Evolutionary conservation across 1,140 invertebrate genomes (phyloP).

Genomic region (Diachasmimorpha longicaudata): DNA sequence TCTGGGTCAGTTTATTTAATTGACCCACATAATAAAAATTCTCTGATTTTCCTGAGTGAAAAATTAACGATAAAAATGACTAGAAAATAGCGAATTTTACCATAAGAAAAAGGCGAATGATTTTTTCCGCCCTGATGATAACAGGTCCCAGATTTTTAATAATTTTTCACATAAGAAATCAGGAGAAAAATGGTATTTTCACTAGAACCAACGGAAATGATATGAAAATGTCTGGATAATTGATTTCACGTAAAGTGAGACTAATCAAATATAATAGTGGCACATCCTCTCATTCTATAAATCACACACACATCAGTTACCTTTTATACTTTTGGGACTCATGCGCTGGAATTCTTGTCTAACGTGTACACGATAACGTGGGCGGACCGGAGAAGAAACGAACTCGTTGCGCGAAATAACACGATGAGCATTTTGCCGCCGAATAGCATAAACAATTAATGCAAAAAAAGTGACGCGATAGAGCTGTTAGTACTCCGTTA

Average conservation of each 20-base stretch:
- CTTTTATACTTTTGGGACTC: neutral
- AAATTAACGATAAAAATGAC: too few species aligned
- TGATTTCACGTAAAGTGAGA: neutral
- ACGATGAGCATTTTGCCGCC: neutral
- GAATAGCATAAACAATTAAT: neutral
- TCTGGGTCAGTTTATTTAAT: too few species aligned
- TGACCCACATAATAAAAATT: too few species aligned
- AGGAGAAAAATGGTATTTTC: neutral
- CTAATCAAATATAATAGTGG: neutral
- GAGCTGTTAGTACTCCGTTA: neutral
- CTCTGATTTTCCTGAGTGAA: too few species aligned
- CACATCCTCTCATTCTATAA: neutral
- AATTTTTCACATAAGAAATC: neutral
- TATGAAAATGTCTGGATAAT: neutral
- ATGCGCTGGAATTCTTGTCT: neutral
- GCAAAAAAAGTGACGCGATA: neutral
- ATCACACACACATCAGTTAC: neutral
- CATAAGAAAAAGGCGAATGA: too few species aligned
- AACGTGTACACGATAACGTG: constrained; percentile 20
- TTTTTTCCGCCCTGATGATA: too few species aligned
- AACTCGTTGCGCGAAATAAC: neutral
- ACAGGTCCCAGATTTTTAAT: too few species aligned
- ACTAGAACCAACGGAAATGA: neutral
- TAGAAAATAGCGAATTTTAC: too few species aligned
- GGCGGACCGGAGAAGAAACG: constrained; percentile 32